Evolutionary conservation across 2,797 vertebrate species (phyloP).

Genomic region (Harpagifer antarcticus): DNA sequence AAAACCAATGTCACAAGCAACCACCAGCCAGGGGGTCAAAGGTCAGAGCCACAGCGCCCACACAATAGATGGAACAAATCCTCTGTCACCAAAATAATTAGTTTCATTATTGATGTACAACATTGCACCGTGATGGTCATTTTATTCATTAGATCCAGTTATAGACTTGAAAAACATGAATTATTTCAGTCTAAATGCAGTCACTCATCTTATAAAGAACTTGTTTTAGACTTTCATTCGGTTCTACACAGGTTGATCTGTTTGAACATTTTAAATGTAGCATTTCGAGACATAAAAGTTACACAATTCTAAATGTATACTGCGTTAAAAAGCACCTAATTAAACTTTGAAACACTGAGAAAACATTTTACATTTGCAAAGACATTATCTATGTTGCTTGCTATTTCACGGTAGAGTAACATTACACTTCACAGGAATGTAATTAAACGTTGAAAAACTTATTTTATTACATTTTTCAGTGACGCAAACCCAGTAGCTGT

Average conservation of each 20-base stretch:
- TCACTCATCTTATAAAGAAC: not conserved
- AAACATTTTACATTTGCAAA: not conserved
- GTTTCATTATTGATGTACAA: constrained; percentile 9
- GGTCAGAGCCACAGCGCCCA: constrained; percentile 25
- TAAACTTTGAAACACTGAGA: constrained; percentile 9
- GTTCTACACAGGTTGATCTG: not conserved
- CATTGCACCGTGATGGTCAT: not conserved
- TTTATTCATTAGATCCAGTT: not conserved
- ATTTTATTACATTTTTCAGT: not conserved
- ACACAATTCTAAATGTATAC: not conserved
- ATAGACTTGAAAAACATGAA: not conserved
- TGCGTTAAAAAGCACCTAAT: not conserved
- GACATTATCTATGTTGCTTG: no score
- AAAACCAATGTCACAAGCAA: constrained; percentile 16
- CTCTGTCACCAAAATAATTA: constrained; percentile 8
- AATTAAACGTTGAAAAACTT: constrained; percentile 26
- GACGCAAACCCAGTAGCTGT: not conserved
- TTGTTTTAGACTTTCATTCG: no score
- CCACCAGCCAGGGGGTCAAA: constrained; percentile 35
- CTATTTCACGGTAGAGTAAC: no score
- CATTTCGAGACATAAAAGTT: not conserved
- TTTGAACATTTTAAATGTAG: not conserved
- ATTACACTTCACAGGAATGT: not conserved
- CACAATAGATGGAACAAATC: constrained; percentile 42
- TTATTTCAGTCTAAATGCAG: constrained; percentile 2